phyloP scores from a whole-genome alignment of 2,113 vertebrate genomes.

The Myotis lucifugus region DNA sequence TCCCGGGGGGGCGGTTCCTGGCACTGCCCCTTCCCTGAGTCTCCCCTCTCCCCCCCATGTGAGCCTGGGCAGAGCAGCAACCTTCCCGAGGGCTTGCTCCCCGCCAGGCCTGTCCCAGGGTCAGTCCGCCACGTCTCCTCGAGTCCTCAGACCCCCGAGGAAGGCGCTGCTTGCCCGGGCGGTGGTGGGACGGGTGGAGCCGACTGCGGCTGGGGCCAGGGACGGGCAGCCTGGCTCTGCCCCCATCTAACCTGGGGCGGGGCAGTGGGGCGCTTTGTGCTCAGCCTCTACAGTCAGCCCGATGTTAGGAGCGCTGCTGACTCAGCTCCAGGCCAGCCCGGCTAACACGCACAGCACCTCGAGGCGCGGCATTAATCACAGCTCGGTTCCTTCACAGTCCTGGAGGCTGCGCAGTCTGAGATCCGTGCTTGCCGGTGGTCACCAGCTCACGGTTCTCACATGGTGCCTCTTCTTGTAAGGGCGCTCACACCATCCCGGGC shows the following conservation, averaged over 20 bases:
- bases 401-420: background rate
- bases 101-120: accelerated
- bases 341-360: accelerated
- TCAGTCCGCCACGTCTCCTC: no score
- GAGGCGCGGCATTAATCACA: no score
- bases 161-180: no score
- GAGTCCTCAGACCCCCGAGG: background rate
- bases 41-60: background rate
- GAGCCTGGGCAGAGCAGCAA: accelerated
- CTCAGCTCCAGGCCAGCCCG: background rate
- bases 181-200: accelerated
- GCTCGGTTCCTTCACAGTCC: no score
- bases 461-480: background rate
- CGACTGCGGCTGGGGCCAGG: no score
- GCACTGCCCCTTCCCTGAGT: no score
- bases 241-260: no score
- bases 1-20: no score
- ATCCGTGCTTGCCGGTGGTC: no score
- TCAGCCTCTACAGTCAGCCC: background rate
- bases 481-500: background rate
- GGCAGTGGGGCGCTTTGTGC: accelerated
- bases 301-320: accelerated
- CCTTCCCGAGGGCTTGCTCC: accelerated
- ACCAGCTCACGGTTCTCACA: background rate
- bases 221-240: background rate